These are phyloP conservation scores for Platypus cylindrus DNA, from an alignment of 2,888 invertebrate species.

Conservation along the genomic window DNA sequence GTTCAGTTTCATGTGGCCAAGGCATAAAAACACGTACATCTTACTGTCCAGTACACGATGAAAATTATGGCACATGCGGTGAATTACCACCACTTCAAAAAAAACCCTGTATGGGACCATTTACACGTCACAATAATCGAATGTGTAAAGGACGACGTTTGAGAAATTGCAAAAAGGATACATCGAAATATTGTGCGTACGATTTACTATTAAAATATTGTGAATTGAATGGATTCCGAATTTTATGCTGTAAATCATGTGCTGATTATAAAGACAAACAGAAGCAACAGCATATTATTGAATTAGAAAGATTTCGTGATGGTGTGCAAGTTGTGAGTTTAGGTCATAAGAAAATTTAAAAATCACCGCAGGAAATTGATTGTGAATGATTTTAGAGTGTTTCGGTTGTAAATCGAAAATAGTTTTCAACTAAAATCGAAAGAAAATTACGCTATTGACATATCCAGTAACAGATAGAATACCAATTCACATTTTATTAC, in stretches of 20 bases:
- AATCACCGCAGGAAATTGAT: too few relatives aligned
- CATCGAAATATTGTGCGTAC: slow-evolving; percentile 41
- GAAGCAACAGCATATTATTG: background rate
- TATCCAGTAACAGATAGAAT: too few relatives aligned
- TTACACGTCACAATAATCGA: slow-evolving; percentile 22
- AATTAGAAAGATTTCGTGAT: slow-evolving; percentile 3
- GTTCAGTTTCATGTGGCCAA: slow-evolving; percentile 48
- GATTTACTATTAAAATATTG: slow-evolving; percentile 31
- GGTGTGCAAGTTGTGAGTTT: slow-evolving; percentile 3
- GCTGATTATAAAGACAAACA: background rate
- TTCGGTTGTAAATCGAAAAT: too few relatives aligned
- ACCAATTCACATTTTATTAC: too few relatives aligned
- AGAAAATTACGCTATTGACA: too few relatives aligned
- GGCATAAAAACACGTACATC: slow-evolving; percentile 43
- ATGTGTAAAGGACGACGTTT: slow-evolving; percentile 24
- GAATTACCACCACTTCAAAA: slow-evolving; percentile 40
- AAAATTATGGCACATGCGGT: slow-evolving; percentile 43
- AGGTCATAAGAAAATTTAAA: too few relatives aligned
- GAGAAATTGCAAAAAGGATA: slow-evolving; percentile 25
- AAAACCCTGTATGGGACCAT: slow-evolving; percentile 37
- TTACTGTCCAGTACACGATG: slow-evolving; percentile 40
- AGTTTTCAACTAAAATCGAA: too few relatives aligned
- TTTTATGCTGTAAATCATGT: slow-evolving; percentile 48
- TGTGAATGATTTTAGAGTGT: too few relatives aligned
- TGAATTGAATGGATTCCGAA: slow-evolving; percentile 37